Evolutionary conservation across 1,140 invertebrate species (phyloP), one percentile per base, ranked within the genome.

Genomic region (Matsumurasca onukii): DNA sequence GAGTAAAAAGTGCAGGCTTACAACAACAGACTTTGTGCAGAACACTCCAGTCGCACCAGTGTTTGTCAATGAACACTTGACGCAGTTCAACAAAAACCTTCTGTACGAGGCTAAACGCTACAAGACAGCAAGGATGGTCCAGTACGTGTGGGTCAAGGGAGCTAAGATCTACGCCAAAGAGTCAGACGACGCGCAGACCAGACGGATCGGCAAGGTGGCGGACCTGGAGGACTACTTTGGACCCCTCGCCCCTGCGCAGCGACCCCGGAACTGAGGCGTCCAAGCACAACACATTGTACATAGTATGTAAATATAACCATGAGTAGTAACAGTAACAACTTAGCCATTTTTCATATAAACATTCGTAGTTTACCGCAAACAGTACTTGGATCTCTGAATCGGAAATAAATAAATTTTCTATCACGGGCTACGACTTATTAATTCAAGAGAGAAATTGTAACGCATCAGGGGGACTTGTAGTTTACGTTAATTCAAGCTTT

Each of bases 41-140:
- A n/a, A n/a, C n/a, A n/a, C n/a, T n/a, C n/a, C n/a, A n/a, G n/a
- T n/a, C n/a, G n/a, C n/a, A n/a, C n/a, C n/a, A n/a, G n/a, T n/a
- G n/a, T n/a, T n/a, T 12, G 39, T 45, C 39, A 45, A 45, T 45
- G 39, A 45, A 45, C 39, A 45, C 39, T 45, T n/a, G 39, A 45
- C 39, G n/a, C 9, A 9, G n/a, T 45, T n/a, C n/a, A n/a, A 45
- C 39, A 45, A 45, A n/a, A 45, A 45, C 39, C 39, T 45, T 9
- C 39, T 45, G 9, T 45, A 45, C 39, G 39, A 45, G n/a, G n/a
- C 39, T n/a, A 45, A 45, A 45, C n/a, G n/a, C 39, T 45, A 45
- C 39, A 45, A 45, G 39, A 45, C 9, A 45, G 39, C 39, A 9
- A 45, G n/a, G n/a, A n/a, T 45, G n/a, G 39, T 45, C 39, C 39